Evolutionary conservation across 2,888 invertebrate genomes (phyloP).

Genomic region (Notodonta dromedarius): DNA sequence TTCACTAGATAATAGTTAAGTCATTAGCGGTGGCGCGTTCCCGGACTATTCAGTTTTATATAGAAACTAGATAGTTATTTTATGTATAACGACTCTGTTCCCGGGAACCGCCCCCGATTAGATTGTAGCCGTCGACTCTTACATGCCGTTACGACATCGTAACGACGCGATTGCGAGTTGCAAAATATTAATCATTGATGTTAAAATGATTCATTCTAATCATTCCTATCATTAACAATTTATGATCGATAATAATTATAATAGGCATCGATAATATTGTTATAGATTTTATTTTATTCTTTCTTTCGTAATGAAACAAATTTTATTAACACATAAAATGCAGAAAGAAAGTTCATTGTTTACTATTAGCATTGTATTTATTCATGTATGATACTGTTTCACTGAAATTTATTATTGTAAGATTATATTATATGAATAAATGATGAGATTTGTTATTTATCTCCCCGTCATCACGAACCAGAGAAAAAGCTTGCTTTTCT

Average conservation of each 20-base stretch:
- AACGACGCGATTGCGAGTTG: slow-evolving; percentile 50
- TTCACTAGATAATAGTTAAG: slow-evolving; percentile 61
- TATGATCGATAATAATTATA: slow-evolving; percentile 47
- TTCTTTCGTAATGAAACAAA: slow-evolving; percentile 61
- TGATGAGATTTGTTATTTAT: slow-evolving; percentile 46
- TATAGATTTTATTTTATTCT: slow-evolving; percentile 58
- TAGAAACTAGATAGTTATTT: slow-evolving; percentile 20
- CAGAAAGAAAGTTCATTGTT: slow-evolving; percentile 69
- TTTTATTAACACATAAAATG: slow-evolving; percentile 65
- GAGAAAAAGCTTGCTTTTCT: too few species aligned
- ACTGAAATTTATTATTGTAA: slow-evolving; percentile 82
- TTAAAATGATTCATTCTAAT: slow-evolving; percentile 69
- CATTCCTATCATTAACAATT: slow-evolving; percentile 73
- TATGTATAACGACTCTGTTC: neutral
- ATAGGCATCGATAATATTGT: slow-evolving; percentile 49
- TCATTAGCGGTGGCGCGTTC: slow-evolving; percentile 47
- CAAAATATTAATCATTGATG: slow-evolving; percentile 54
- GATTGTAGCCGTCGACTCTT: slow-evolving; percentile 39
- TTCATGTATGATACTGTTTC: slow-evolving; percentile 83
- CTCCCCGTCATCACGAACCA: slow-evolving; percentile 7
- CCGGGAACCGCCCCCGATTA: slow-evolving; percentile 2
- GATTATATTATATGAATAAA: slow-evolving; percentile 79
- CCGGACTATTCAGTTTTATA: slow-evolving; percentile 41
- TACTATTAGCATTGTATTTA: slow-evolving; percentile 82
- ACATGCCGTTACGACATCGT: slow-evolving; percentile 49